A percentile compares a stretch with the other conserved stretches of the same genome.
Conservation (phyloP, 2,888 invertebrate species). For the Polyploca ridens region DNA sequence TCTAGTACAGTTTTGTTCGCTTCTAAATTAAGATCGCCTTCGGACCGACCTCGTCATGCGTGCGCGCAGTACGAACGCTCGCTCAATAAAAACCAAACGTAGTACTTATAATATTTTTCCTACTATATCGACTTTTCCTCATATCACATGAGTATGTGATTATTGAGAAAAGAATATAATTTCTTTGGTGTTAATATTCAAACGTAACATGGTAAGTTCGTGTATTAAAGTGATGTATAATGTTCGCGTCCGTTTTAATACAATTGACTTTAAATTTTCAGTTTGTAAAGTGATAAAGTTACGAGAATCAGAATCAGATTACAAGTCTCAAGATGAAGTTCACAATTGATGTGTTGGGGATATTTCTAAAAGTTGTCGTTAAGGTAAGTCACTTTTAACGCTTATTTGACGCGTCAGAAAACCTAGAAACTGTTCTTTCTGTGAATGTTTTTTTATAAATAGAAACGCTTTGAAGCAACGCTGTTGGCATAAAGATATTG, state of each 20-base stretch:
- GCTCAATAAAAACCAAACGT: slow-evolving; percentile 76
- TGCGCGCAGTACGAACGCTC: slow-evolving; percentile 65
- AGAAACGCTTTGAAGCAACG: slow-evolving; percentile 7
- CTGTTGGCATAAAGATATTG: slow-evolving; percentile 1
- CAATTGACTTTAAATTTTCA: slow-evolving; percentile 64
- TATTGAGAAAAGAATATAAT: slow-evolving; percentile 21
- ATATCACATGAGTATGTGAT: slow-evolving; percentile 49
- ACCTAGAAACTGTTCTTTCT: not conserved
- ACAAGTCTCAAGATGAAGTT: slow-evolving; percentile 73
- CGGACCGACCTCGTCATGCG: slow-evolving; percentile 74
- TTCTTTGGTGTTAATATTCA: slow-evolving; percentile 20
- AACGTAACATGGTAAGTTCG: slow-evolving; percentile 53
- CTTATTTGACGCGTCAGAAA: not conserved
- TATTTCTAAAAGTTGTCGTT: slow-evolving; percentile 80
- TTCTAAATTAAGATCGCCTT: slow-evolving; percentile 80
- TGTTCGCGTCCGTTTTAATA: slow-evolving; percentile 34
- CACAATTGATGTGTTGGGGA: slow-evolving; percentile 78
- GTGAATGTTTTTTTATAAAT: slow-evolving; percentile 1
- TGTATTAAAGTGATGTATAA: slow-evolving; percentile 11
- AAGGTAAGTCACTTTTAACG: slow-evolving; percentile 63
- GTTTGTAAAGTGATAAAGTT: slow-evolving; percentile 63
- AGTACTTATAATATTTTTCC: slow-evolving; percentile 80
- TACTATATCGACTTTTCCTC: slow-evolving; percentile 65
- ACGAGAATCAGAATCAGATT: slow-evolving; percentile 22
- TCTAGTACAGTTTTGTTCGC: slow-evolving; percentile 67